These are phyloP conservation scores for Barbus barbus DNA, from an alignment of 2,113 vertebrate genomes.

Conservation along the genomic window DNA sequence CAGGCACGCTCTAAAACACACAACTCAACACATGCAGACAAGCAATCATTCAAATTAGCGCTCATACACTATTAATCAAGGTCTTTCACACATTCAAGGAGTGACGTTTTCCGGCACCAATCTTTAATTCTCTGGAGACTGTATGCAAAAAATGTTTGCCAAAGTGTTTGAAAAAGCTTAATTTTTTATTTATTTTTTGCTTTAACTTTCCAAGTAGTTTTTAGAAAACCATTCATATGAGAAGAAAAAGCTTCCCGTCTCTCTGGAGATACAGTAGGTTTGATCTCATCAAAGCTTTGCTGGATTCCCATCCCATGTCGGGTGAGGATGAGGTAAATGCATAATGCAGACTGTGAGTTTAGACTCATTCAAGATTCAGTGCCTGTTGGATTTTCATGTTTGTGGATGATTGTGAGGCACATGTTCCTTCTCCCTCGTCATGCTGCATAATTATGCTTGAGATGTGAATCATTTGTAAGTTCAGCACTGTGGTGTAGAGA, in stretches of 20 bases:
- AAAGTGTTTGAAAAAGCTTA: too few species aligned
- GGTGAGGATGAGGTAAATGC: neutral
- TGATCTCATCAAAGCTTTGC: conserved; percentile 5
- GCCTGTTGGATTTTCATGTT: conserved; percentile 7
- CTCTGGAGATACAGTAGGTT: conserved; percentile 6
- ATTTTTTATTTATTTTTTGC: too few species aligned
- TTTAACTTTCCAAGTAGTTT: too few species aligned
- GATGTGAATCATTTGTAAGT: neutral
- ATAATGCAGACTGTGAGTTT: conserved; percentile 1
- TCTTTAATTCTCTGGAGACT: neutral
- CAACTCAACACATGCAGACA: conserved; percentile 1
- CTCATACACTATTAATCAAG: neutral
- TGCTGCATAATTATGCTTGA: neutral
- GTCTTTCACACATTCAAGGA: neutral
- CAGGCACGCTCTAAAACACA: conserved; percentile 7
- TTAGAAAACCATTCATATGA: neutral
- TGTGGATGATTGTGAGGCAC: neutral
- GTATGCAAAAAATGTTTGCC: neutral
- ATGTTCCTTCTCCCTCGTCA: neutral
- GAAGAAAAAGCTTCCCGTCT: neutral
- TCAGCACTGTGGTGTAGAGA: neutral
- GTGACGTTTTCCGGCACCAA: neutral
- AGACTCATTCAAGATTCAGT: neutral
- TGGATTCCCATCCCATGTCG: neutral
- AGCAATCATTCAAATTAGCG: conserved; percentile 7